These are phyloP conservation scores for Hyposoter didymator DNA, from an alignment of 2,888 invertebrate species.

Conservation along the genomic window DNA sequence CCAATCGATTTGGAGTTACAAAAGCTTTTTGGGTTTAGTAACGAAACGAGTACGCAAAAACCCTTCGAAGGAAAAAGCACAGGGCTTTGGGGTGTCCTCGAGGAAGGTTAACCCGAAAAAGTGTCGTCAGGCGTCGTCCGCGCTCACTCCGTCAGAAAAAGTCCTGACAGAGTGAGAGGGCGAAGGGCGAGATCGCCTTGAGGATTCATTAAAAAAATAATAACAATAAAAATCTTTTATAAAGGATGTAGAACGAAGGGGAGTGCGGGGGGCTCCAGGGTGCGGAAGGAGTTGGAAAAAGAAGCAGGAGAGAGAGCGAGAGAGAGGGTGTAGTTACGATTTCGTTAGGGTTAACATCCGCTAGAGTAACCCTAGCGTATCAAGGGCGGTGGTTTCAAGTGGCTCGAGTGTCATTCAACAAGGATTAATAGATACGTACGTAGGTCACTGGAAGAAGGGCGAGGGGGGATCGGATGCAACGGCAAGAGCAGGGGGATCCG, in stretches of 20 bases:
- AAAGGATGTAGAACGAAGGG: constrained; percentile 69
- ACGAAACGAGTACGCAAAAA: constrained; percentile 80
- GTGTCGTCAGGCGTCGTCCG: not conserved
- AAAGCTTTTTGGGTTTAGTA: not conserved
- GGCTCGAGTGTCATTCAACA: constrained; percentile 82
- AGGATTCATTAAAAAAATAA: constrained; percentile 79
- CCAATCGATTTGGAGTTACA: constrained; percentile 77
- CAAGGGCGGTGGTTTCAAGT: constrained; percentile 70
- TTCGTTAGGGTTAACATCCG: constrained; percentile 79
- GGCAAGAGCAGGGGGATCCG: constrained; percentile 7
- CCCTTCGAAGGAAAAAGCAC: constrained; percentile 80
- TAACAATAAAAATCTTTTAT: constrained; percentile 10
- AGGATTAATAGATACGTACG: constrained; percentile 82
- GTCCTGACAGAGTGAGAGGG: not conserved
- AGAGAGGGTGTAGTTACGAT: constrained; percentile 75
- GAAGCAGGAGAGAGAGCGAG: not conserved
- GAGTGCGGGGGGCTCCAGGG: constrained; percentile 44
- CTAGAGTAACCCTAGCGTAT: constrained; percentile 66
- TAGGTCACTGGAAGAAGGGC: constrained; percentile 74
- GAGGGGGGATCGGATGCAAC: constrained; percentile 49
- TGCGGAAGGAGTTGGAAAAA: constrained; percentile 3
- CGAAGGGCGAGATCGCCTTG: constrained; percentile 74
- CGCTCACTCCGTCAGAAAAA: constrained; percentile 31
- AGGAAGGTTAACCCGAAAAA: not conserved
- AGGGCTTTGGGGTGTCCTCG: constrained; percentile 75